Evolutionary conservation across 2,113 vertebrate species (phyloP).

Genomic region (Amia ocellicauda): DNA sequence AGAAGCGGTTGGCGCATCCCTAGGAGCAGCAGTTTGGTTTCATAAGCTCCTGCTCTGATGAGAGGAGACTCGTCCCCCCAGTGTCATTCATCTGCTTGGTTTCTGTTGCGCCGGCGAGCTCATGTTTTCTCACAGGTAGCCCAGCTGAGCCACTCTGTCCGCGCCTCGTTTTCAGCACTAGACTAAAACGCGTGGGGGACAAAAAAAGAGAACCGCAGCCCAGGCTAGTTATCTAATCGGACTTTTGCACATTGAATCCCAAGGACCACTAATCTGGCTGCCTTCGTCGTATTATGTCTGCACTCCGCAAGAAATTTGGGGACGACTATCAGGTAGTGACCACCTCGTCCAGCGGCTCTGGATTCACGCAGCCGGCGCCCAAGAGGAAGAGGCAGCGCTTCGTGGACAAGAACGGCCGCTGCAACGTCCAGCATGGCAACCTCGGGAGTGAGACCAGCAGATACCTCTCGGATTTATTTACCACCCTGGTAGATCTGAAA

Average conservation of each 20-base stretch:
- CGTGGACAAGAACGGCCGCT: conserved; percentile 98
- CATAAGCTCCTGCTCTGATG: conserved; percentile 39
- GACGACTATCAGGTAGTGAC: conserved; percentile 98
- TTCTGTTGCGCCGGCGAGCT: too few relatives aligned
- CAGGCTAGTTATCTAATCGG: conserved; percentile 30
- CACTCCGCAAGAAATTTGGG: conserved; percentile 96
- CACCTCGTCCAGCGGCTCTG: conserved; percentile 89
- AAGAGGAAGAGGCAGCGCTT: conserved; percentile 94
- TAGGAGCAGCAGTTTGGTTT: conserved; percentile 38
- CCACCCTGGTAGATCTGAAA: conserved; percentile 96
- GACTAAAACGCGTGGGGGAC: conserved; percentile 50
- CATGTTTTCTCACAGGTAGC: too few relatives aligned
- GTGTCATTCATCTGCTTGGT: too few relatives aligned
- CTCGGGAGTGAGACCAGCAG: conserved; percentile 94
- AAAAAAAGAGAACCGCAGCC: conserved; percentile 38
- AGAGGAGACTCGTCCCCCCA: not conserved
- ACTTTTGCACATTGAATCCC: conserved; percentile 43
- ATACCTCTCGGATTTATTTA: conserved; percentile 97
- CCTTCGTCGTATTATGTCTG: conserved; percentile 88
- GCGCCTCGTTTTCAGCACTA: conserved; percentile 30
- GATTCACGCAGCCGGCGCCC: conserved; percentile 76
- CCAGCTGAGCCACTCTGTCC: conserved; percentile 35
- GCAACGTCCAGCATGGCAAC: conserved; percentile 98
- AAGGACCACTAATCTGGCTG: conserved; percentile 57
- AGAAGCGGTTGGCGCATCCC: conserved; percentile 44